Percentiles rank a stretch among this genome's conserved stretches.
phyloP scores from a whole-genome alignment of 2,113 vertebrate genomes.

The Cettia cetti region DNA sequence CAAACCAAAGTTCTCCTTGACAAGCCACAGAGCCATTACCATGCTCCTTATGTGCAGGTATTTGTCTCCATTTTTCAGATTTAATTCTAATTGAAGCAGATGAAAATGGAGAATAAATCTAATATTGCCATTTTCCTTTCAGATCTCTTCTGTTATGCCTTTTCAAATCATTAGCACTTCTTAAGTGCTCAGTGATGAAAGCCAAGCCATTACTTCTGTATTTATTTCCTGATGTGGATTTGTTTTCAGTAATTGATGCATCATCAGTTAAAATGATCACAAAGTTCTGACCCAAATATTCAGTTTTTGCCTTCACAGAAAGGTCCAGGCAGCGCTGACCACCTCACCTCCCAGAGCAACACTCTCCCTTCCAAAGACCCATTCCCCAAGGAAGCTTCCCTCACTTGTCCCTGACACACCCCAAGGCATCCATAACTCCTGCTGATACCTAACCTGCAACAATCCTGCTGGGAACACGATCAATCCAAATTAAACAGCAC shows the following conservation, averaged over 20 bases:
- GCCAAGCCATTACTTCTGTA: background rate
- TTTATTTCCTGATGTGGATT: background rate
- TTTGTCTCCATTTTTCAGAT: background rate
- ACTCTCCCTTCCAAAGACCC: background rate
- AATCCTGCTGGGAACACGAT: fast-evolving
- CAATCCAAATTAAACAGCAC: fast-evolving
- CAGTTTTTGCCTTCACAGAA: fast-evolving
- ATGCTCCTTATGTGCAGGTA: fast-evolving
- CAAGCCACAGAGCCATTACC: background rate
- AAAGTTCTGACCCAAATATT: background rate
- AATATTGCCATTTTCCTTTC: background rate
- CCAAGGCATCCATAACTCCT: fast-evolving
- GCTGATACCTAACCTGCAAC: background rate
- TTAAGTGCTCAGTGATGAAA: background rate
- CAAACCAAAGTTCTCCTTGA: background rate
- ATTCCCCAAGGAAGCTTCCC: background rate
- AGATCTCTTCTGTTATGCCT: background rate
- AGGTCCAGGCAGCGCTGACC: fast-evolving
- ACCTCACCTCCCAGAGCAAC: background rate
- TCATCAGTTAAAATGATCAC: background rate
- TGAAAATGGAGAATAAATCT: background rate
- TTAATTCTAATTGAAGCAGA: background rate
- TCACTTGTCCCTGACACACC: fast-evolving
- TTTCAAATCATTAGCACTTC: background rate
- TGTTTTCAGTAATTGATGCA: background rate